Evolutionary conservation across 2,888 invertebrate genomes (phyloP), one percentile per base, ranked within the genome.

Genomic region (Pseudoips prasinana): DNA sequence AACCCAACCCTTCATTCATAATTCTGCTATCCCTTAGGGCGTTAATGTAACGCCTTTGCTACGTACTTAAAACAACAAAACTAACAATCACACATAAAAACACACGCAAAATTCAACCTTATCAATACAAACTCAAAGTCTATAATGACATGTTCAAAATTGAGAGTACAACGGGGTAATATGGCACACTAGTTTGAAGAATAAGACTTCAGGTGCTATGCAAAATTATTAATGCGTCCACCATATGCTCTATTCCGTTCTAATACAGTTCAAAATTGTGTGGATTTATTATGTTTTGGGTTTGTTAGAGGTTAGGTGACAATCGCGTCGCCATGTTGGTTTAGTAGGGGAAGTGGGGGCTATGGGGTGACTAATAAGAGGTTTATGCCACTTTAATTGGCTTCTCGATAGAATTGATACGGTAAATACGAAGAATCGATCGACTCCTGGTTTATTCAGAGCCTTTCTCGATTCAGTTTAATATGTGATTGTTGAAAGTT

Each of bases 291-390:
- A 42, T 26, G 6, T 18, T 14, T 20, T 54, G 57, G 57, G 51
- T 59, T 69, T 71, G 71, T 55, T 46, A 49, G 59, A 61, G 67
- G 69, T 57, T 74, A 88, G 84, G 86, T 87, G 86, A 87, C 85
- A 86, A 85, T 74, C 67, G 67, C 74, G 78, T 76, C 83, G 87
- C 87, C 87, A 88, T 88, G 79, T 87, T 88, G 84, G 77, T 81
- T 83, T 81, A 77, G 75, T 68, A 61, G 39, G 67, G 65, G 70
- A 57, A 56, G 68, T 53, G 72, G 76, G 80, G 74, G 56, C 58
- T 59, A 65, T 68, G 69, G 84, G 84, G 83, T 76, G 80, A 71
- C 72, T 84, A 80, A 77, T 83, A 82, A 81, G 79, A 70, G 80
- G 79, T 82, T 86, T 81, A 84, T 75, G 64, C 67, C 60, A 71